Conservation (phyloP, 2,797 vertebrate species). For the Pygocentrus nattereri region DNA sequence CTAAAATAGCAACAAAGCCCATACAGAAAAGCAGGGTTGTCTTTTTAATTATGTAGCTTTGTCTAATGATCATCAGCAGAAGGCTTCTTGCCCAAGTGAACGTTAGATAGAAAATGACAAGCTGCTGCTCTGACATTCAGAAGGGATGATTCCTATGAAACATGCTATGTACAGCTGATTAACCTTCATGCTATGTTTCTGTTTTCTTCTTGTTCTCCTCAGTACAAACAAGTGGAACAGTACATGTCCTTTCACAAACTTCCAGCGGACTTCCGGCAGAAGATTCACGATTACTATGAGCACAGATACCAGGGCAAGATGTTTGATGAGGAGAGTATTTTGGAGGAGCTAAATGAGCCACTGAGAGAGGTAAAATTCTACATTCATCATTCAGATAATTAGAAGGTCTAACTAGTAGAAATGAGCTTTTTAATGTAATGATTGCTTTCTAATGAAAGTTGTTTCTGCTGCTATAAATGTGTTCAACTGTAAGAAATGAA, state of each 20-base stretch:
- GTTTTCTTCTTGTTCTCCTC: conserved; percentile 39
- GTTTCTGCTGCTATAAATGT: not conserved
- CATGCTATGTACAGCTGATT: not conserved
- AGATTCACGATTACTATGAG: conserved; percentile 98
- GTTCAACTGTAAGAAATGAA: not conserved
- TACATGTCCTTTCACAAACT: conserved; percentile 99
- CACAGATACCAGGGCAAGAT: conserved; percentile 99
- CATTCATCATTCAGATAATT: not conserved
- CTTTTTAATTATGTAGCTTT: conserved; percentile 60
- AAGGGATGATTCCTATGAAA: not conserved
- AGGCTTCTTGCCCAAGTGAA: conserved; percentile 21
- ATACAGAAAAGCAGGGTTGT: conserved; percentile 44
- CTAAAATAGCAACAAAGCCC: conserved; percentile 57
- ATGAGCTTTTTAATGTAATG: not conserved
- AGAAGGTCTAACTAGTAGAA: not conserved
- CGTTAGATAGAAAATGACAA: conserved; percentile 13
- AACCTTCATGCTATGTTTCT: not conserved
- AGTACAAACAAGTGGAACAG: conserved; percentile 99
- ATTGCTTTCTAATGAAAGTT: not conserved
- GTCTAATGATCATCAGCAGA: conserved; percentile 32
- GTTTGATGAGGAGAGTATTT: conserved; percentile 98
- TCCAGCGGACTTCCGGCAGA: conserved; percentile 95
- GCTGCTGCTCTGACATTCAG: not conserved
- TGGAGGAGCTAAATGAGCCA: conserved; percentile 95
- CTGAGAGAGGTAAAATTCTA: conserved; percentile 86